Conservation (phyloP, 2,888 invertebrate genomes). For the Dimorphilus gyrociliatus region DNA sequence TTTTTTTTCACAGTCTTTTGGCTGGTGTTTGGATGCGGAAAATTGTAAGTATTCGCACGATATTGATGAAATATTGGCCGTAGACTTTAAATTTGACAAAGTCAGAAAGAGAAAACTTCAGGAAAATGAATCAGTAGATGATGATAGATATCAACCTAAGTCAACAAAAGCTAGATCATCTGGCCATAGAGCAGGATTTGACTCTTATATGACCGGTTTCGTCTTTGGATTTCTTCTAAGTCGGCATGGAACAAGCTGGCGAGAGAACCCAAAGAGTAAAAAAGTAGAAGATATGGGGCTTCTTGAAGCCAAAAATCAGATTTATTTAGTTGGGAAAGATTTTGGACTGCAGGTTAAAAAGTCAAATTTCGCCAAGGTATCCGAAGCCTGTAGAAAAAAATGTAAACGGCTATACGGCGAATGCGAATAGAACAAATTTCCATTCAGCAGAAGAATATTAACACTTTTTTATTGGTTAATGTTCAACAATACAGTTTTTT, state of each 20-base stretch:
- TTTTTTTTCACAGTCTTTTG: slow-evolving; percentile 23
- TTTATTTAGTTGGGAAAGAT: slow-evolving; percentile 36
- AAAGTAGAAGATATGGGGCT: slow-evolving; percentile 11
- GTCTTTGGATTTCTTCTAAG: slow-evolving; percentile 25
- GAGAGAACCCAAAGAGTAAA: slow-evolving; percentile 3
- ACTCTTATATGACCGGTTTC: slow-evolving; percentile 40
- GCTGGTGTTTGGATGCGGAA: slow-evolving; percentile 30
- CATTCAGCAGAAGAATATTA: too few relatives aligned
- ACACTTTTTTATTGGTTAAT: too few relatives aligned
- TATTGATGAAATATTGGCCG: slow-evolving; percentile 32
- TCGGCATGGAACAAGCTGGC: slow-evolving; percentile 10
- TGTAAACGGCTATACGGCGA: too few relatives aligned
- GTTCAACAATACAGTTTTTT: too few relatives aligned
- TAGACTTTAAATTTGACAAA: slow-evolving; percentile 13
- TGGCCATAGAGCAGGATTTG: slow-evolving; percentile 38
- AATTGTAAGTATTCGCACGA: slow-evolving; percentile 33
- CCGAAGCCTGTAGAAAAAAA: slow-evolving; percentile 22
- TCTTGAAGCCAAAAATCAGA: slow-evolving; percentile 25
- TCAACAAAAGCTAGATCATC: slow-evolving; percentile 8
- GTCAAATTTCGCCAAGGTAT: slow-evolving; percentile 29
- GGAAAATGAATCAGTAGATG: slow-evolving; percentile 12
- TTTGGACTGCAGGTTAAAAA: slow-evolving; percentile 31
- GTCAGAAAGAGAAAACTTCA: slow-evolving; percentile 13
- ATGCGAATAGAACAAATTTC: too few relatives aligned
- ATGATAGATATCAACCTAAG: slow-evolving; percentile 1